Percentiles rank a stretch among this genome's conserved stretches.
phyloP scores from a whole-genome alignment of 2,797 vertebrate genomes.

The Decapterus maruadsi region DNA sequence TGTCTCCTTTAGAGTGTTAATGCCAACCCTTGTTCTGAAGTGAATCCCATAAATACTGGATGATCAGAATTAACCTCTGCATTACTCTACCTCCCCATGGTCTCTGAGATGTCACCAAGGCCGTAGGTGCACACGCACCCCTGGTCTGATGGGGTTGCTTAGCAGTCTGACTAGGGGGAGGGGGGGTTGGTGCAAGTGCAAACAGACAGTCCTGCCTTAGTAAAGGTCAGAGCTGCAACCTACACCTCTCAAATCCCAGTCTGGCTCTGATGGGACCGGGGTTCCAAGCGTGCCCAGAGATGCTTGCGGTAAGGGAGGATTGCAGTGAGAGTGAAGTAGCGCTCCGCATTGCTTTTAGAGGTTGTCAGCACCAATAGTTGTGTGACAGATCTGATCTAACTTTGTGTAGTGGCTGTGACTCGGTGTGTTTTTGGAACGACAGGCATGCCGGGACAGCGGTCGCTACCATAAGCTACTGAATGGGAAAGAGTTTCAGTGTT shows the following conservation, averaged over 20 bases:
- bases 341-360: constrained; percentile 62
- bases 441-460: constrained; percentile 37
- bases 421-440: constrained; percentile 57
- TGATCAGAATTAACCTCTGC: constrained; percentile 86
- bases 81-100: constrained; percentile 75
- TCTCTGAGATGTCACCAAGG: constrained; percentile 80
- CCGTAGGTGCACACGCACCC: constrained; percentile 74
- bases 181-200: constrained; percentile 80
- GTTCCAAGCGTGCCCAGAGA: constrained; percentile 78
- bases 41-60: constrained; percentile 85
- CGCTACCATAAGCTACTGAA: constrained; percentile 51
- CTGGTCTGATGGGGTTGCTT: constrained; percentile 83
- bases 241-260: constrained; percentile 82
- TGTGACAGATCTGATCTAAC: constrained; percentile 74
- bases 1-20: constrained; percentile 87
- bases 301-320: constrained; percentile 73
- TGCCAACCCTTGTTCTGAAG: constrained; percentile 86
- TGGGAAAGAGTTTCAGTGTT: constrained; percentile 40
- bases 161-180: constrained; percentile 77
- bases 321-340: constrained; percentile 49
- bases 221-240: constrained; percentile 86
- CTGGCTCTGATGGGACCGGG: constrained; percentile 72
- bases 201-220: constrained; percentile 84
- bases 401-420: constrained; percentile 63
- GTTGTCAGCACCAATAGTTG: constrained; percentile 75